Evolutionary conservation across 2,797 vertebrate genomes (phyloP).

Genomic region (Falco berigora): DNA sequence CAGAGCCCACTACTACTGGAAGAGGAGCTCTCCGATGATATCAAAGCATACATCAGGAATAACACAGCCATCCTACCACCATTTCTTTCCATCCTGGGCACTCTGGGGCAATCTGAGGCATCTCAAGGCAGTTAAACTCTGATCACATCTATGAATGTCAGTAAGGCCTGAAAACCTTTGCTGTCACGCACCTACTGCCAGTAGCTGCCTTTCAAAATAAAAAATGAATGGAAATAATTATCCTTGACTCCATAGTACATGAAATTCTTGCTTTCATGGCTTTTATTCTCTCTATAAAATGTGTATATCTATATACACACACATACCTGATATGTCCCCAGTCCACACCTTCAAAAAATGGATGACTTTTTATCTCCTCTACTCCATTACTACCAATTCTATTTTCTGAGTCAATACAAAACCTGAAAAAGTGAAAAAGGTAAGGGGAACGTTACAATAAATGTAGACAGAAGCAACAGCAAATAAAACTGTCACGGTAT

Average conservation of each 20-base stretch:
- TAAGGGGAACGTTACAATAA: background rate
- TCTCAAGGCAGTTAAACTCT: background rate
- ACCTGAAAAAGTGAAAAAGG: conserved; percentile 72
- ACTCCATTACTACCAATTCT: conserved; percentile 89
- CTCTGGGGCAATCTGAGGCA: background rate
- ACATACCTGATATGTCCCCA: conserved; percentile 96
- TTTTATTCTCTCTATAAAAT: background rate
- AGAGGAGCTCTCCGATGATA: background rate
- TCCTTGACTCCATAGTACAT: background rate
- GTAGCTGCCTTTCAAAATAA: background rate
- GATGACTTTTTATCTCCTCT: conserved; percentile 92
- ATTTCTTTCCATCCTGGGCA: background rate
- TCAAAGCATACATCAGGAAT: background rate
- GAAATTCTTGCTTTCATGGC: background rate
- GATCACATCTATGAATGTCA: background rate
- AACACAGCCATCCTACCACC: background rate
- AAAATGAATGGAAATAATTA: background rate
- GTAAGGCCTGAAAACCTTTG: background rate
- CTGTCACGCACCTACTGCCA: background rate
- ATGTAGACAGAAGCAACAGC: background rate
- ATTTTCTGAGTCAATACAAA: conserved; percentile 92
- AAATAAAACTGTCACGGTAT: background rate
- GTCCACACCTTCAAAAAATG: conserved; percentile 95
- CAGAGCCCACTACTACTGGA: background rate
- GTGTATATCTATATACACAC: conserved; percentile 55